phyloP scores from a whole-genome alignment of 2,113 vertebrate genomes.

The Mola mola region DNA sequence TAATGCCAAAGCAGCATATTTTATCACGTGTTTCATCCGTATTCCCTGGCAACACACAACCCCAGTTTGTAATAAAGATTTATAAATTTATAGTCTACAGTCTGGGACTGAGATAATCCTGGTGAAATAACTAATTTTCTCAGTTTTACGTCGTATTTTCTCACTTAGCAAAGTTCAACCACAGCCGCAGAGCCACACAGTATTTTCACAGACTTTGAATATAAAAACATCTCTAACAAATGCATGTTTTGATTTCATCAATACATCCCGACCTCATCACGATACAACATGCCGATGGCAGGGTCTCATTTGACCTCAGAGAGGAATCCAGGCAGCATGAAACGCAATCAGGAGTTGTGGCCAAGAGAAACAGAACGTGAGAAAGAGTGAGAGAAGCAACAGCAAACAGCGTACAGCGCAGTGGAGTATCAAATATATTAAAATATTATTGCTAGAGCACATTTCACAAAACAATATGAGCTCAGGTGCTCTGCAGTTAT shows the following conservation, averaged over 20 bases:
- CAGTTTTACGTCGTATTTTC: neutral
- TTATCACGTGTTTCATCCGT: no score
- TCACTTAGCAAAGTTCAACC: neutral
- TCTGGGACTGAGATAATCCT: neutral
- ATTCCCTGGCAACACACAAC: neutral
- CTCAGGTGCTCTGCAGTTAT: neutral
- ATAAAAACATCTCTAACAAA: neutral
- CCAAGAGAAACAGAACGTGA: neutral
- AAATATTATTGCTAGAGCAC: conserved; percentile 25
- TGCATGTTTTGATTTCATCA: neutral
- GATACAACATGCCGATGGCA: conserved; percentile 5
- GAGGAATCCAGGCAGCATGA: conserved; percentile 30
- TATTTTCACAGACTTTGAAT: neutral
- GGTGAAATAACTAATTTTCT: conserved; percentile 17
- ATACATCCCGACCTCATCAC: neutral
- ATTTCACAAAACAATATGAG: neutral
- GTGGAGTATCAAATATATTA: neutral
- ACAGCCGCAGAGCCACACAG: neutral
- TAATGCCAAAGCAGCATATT: neutral
- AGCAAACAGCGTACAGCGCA: conserved; percentile 1
- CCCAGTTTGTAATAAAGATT: no score
- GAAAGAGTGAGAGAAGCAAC: neutral
- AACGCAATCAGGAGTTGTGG: conserved; percentile 31
- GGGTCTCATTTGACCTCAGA: conserved; percentile 1
- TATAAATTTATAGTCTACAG: no score